Percentiles rank a stretch among this genome's conserved stretches.
Conservation (phyloP, 2,113 vertebrate genomes). For the Toxostoma redivivum region DNA sequence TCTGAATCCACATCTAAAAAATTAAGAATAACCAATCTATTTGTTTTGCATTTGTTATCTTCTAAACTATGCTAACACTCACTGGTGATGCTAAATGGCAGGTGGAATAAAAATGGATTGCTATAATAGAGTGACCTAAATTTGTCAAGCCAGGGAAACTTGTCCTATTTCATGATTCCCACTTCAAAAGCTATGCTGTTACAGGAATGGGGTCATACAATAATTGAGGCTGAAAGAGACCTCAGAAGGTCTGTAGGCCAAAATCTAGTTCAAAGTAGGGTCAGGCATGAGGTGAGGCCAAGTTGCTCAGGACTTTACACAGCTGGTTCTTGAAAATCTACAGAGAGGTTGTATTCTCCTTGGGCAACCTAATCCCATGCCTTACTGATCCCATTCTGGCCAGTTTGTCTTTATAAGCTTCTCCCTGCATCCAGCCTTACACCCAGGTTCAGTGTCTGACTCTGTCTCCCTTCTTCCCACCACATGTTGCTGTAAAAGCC, state of each 20-base stretch:
- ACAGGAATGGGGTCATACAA: neutral
- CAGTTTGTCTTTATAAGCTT: neutral
- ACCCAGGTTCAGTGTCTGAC: neutral
- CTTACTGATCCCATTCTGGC: neutral
- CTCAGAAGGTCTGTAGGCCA: neutral
- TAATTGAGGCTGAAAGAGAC: neutral
- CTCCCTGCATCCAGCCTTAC: neutral
- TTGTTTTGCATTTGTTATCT: neutral
- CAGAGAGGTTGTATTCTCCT: neutral
- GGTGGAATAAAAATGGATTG: neutral
- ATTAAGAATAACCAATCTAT: neutral
- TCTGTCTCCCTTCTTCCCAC: neutral
- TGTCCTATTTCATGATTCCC: neutral
- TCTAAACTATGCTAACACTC: neutral
- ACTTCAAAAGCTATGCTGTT: neutral
- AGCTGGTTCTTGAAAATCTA: neutral
- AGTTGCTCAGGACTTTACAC: neutral
- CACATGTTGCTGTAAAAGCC: accelerated
- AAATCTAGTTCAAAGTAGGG: neutral
- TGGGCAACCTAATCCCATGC: neutral
- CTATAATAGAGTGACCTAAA: neutral
- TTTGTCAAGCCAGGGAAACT: neutral
- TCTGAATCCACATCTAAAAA: neutral
- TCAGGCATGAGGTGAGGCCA: neutral
- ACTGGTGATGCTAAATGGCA: neutral